Evolutionary conservation across 1,140 invertebrate species (phyloP), one percentile per base, ranked within the genome.

Genomic region (Leptinotarsa defecta): DNA sequence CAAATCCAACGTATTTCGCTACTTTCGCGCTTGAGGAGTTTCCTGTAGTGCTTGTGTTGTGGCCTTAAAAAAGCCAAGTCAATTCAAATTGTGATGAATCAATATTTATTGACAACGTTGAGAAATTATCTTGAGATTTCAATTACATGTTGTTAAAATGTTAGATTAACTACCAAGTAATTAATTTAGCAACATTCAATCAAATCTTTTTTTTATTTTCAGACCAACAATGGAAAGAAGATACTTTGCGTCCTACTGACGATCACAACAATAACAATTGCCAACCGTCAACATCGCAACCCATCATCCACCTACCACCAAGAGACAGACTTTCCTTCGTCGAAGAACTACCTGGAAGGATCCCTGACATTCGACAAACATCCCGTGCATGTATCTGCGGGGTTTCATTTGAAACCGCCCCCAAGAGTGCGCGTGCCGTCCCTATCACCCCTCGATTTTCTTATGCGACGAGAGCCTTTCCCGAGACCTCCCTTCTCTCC

Each of bases 401-500:
- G 64, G 11, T 24, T 65, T 20, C 64, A 34, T 11, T 13, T 65
- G 13, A 65, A 65, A 20, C 64, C 64, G 22, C 64, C 64, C 6
- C 52, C 17, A 57, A 57, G 15, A n/a, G 6, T 65, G 13, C 64
- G 64, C 6, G n/a, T 65, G 11, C 64, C 64, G 13, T 65, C 20
- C 11, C 20, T 65, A 24, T 6, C 64, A n/a, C 64, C 64, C 6
- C 0, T 57, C 52, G 52, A 57, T 57, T 57, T 57, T 19, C 52
- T 19, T 0, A 6, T 19, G 52, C 64, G 11, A 15, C 20, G 13
- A 1, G 15, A 1, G 20, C 13, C 13, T 65, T 65, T 65, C 20
- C 13, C 17, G 20, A 65, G 5, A 65, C 69, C 69, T 71, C 52
- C 52, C 20, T 43, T 57, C 13, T 57, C 20, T 71, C 69, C 69